Percentiles rank a stretch among this genome's conserved stretches.
These are phyloP conservation scores for Babyrousa celebensis DNA, from an alignment of 2,797 vertebrate genomes.

Conservation along the genomic window DNA sequence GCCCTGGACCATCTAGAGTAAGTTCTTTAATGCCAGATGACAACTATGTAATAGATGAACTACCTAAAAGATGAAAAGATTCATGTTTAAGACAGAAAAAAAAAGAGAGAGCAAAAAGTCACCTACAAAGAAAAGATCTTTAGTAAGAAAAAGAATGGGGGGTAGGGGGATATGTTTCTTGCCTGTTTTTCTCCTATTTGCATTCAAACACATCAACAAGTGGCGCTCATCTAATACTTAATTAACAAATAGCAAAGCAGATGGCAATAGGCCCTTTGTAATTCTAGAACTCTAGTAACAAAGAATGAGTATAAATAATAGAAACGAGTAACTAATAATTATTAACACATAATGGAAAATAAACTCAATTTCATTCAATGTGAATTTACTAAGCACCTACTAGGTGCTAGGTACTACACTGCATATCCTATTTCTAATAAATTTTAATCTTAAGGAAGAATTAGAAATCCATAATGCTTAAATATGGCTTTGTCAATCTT, in stretches of 20 bases:
- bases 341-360: constrained; percentile 2
- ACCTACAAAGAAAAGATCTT: not conserved
- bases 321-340: not conserved
- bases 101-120: not conserved
- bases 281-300: constrained; percentile 41
- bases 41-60: not conserved
- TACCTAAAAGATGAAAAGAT: not conserved
- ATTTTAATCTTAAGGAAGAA: not conserved
- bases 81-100: not conserved
- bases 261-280: not conserved
- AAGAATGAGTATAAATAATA: not conserved
- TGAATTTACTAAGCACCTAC: not conserved
- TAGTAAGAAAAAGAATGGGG: not conserved
- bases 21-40: not conserved
- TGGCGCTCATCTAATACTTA: not conserved
- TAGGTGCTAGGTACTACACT: not conserved
- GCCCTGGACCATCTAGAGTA: not conserved
- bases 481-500: not conserved
- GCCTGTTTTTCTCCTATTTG: not conserved
- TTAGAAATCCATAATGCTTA: not conserved
- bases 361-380: not conserved
- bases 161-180: not conserved
- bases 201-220: not conserved
- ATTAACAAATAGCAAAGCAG: constrained; percentile 22
- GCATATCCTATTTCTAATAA: not conserved